Conservation (phyloP, 2,113 vertebrate genomes). For the Callionymus lyra region DNA sequence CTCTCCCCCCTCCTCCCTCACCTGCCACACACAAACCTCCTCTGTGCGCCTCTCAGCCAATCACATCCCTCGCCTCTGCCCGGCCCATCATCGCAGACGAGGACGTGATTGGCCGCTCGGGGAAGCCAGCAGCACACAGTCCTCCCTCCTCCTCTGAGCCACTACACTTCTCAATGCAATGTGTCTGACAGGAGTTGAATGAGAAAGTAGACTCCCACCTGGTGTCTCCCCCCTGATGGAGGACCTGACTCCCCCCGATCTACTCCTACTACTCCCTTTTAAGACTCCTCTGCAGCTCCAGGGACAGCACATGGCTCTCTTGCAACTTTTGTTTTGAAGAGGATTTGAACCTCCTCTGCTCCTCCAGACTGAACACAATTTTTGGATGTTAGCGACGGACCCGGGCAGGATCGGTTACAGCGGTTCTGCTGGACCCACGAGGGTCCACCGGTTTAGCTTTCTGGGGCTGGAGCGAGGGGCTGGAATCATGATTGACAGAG, state of each 20-base stretch:
- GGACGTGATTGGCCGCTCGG: conserved; percentile 44
- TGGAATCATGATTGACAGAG: too few relatives aligned
- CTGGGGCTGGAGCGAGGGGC: too few relatives aligned
- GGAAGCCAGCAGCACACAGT: conserved; percentile 5
- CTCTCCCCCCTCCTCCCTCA: conserved; percentile 9
- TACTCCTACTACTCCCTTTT: conserved; percentile 3
- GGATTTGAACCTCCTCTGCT: conserved; percentile 4
- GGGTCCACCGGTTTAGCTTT: too few relatives aligned
- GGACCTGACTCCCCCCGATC: conserved; percentile 10
- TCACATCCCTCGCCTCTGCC: conserved; percentile 28
- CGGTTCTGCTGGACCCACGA: too few relatives aligned
- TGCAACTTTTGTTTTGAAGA: conserved; percentile 29
- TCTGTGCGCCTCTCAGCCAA: conserved; percentile 32
- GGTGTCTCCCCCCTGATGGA: conserved; percentile 9
- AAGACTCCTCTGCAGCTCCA: too few relatives aligned
- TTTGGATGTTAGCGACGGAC: too few relatives aligned
- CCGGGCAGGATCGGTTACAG: conserved; percentile 9
- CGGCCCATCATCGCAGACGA: conserved; percentile 40
- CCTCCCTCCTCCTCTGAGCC: conserved; percentile 18
- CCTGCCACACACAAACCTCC: conserved; percentile 15
- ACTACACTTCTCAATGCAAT: conserved; percentile 29
- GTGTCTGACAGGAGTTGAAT: conserved; percentile 32
- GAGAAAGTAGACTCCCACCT: conserved; percentile 33
- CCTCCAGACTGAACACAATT: too few relatives aligned
- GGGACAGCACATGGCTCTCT: too few relatives aligned